Evolutionary conservation across 2,888 invertebrate species (phyloP), one percentile per base, ranked within the genome.

Genomic region (Lomographa bimaculata): DNA sequence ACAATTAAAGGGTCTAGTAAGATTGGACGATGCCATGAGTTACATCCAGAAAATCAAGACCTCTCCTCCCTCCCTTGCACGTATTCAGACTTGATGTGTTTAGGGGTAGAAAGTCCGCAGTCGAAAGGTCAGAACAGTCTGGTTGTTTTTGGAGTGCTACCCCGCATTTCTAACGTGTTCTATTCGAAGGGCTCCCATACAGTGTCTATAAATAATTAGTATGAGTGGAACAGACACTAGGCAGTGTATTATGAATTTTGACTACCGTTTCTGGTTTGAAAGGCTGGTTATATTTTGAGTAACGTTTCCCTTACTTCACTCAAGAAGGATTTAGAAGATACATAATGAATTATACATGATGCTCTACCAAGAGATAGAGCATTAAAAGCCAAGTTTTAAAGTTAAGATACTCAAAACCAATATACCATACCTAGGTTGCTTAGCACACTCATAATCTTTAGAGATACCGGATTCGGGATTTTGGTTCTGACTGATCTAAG

Each of bases 141-240:
- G 74, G 82, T 50, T 32, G 17, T 9, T 12, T 26, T 39, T 34
- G 18, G 6, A 27, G 25, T 27, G 41, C 37, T 46, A 46, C 42
- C 38, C 46, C 21, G 33, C 16, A 49, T 54, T 55, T 65, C 79
- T 78, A 77, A 71, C 64, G 64, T 68, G 77, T 73, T 80, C 80
- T 82, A 82, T 83, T 79, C 76, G 64, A 64, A 74, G 73, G 47
- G 43, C 47, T 35, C 35, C 41, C 41, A 27, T 40, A 81, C 74
- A 33, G 70, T 59, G 81, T 69, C 66, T 78, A 77, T 71, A 78
- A 80, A 80, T 85, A 81, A 50, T 38, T 17, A 39, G 54, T 53
- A 40, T 44, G 56, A 54, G 56, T 30, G 50, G 54, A 42, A 52
- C 51, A 51, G n/a, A n/a, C n/a, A n/a, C n/a, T n/a, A n/a, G 54